Percentiles rank a stretch among this genome's conserved stretches.
phyloP scores from a whole-genome alignment of 2,797 vertebrate species.

The Sternarchorhynchus goeldii region DNA sequence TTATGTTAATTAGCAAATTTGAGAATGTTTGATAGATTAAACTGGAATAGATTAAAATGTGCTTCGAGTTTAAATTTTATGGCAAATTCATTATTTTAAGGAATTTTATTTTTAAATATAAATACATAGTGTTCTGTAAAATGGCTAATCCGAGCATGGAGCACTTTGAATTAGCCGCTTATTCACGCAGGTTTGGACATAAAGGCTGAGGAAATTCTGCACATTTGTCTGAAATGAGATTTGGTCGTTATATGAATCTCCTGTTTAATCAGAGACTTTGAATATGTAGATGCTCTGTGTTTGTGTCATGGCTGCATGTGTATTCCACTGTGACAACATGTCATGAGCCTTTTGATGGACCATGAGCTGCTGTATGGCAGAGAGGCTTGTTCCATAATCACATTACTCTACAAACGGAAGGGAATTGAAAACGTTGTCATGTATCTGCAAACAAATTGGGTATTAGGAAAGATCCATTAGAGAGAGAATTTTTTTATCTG shows the following conservation, averaged over 20 bases:
- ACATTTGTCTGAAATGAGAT: slow-evolving; percentile 2
- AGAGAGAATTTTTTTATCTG: slow-evolving; percentile 45
- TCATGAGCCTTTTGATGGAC: neutral
- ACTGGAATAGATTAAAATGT: slow-evolving; percentile 49
- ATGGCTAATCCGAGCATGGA: neutral
- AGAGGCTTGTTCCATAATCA: slow-evolving; percentile 26
- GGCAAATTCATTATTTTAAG: slow-evolving; percentile 2
- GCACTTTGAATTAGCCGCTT: slow-evolving; percentile 6
- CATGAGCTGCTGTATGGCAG: neutral
- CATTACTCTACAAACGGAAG: slow-evolving; percentile 42
- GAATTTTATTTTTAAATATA: neutral
- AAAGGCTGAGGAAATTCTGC: neutral
- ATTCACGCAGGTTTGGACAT: slow-evolving; percentile 4
- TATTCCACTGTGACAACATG: neutral
- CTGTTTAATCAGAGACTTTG: slow-evolving; percentile 15
- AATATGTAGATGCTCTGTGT: neutral
- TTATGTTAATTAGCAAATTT: slow-evolving; percentile 45
- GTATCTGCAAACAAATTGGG: slow-evolving; percentile 46
- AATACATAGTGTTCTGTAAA: neutral
- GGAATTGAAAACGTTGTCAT: slow-evolving; percentile 42
- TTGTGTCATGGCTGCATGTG: slow-evolving; percentile 17
- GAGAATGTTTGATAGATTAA: slow-evolving; percentile 13
- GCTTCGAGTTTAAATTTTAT: slow-evolving; percentile 41
- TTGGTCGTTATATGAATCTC: slow-evolving; percentile 19
- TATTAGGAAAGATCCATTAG: slow-evolving; percentile 47